These are phyloP conservation scores for Gymnorhina tibicen DNA, from an alignment of 2,113 vertebrate genomes.

Conservation along the genomic window DNA sequence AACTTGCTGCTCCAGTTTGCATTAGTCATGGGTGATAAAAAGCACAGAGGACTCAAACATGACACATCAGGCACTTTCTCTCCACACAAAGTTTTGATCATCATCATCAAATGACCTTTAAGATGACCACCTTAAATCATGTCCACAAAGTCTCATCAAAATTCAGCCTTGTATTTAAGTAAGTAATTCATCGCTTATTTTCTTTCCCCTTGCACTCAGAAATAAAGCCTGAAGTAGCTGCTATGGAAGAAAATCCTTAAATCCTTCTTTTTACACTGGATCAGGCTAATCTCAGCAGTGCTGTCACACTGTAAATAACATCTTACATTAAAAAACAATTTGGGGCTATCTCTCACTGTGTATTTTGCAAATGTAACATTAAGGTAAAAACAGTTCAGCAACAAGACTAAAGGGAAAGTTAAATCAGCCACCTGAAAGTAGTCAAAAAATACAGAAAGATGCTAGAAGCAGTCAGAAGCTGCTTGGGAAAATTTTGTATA, in stretches of 20 bases:
- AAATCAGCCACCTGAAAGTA: background rate
- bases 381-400: background rate
- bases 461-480: background rate
- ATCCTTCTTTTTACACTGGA: background rate
- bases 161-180: background rate
- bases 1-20: background rate
- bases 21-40: conserved; percentile 1
- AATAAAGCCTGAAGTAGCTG: background rate
- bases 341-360: fast-evolving
- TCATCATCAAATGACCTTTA: background rate
- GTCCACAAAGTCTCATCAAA: background rate
- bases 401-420: background rate
- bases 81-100: background rate
- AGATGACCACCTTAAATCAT: background rate
- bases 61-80: background rate
- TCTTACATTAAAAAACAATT: background rate
- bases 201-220: background rate
- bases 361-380: background rate
- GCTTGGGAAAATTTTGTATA: background rate
- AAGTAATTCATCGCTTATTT: background rate
- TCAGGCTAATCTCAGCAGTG: background rate
- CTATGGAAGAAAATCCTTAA: background rate
- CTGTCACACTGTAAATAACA: background rate
- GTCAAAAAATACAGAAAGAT: background rate
- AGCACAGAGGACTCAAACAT: background rate